Evolutionary conservation across 2,888 invertebrate genomes (phyloP), one percentile per base, ranked within the genome.

Genomic region (Agonum fuliginosum): DNA sequence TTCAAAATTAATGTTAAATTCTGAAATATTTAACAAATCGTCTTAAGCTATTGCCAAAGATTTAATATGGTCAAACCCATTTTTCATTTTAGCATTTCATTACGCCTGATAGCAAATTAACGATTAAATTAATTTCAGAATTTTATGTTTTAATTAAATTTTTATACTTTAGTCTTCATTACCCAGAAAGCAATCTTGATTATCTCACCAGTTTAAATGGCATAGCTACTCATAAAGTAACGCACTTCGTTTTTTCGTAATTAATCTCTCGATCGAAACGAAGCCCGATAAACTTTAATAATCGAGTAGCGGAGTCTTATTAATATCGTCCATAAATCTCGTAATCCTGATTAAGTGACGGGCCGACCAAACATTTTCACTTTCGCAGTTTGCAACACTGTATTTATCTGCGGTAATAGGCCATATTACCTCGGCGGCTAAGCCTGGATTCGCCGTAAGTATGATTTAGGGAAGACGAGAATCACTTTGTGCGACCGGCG

Each of bases 291-390:
- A 75, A 75, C 37, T 75, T 67, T 75, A 75, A 67, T 75, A 75
- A 74, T 74, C 74, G 62, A 74, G 62, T 43, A 62, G 73, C 58
- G 30, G 51, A 75, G 46, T 73, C 62, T 75, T 75, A 75, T 75
- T 75, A 75, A 75, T 75, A 75, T 67, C 75, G 14, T 48, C 67
- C 67, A 75, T 75, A 67, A 75, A 75, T 75, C 75, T 75, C 37
- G 10, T 34, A 75, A 75, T 75, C 75, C 75, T 75, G 75, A 75
- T 75, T 75, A 75, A 75, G 46, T 75, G 75, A 75, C 67, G 75
- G 65, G 12, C 22, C 75, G 75, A 48, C 54, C 67, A 75, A 75
- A 75, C 67, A 67, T 75, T 75, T 75, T 75, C 75, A 75, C 75
- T 75, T 75, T 75, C 43, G 65, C 73, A 41, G 58, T 41, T 41